These are phyloP conservation scores for Chelidonichthys spinosus DNA, from an alignment of 2,797 vertebrate species.

Conservation along the genomic window DNA sequence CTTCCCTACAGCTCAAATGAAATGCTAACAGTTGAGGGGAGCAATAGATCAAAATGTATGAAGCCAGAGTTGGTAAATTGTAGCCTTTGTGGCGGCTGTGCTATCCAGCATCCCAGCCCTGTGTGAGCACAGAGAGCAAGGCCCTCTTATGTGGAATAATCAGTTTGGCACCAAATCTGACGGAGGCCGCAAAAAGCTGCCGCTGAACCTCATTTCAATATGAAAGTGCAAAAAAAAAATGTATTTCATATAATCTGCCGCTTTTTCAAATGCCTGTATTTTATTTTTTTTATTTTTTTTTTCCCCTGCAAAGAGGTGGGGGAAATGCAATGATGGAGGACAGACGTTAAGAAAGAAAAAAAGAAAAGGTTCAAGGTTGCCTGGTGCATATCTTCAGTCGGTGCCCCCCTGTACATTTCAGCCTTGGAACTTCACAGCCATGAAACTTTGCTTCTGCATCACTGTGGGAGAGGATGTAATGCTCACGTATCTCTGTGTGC, in stretches of 20 bases:
- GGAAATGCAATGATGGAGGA: constrained; percentile 70
- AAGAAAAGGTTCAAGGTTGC: constrained; percentile 76
- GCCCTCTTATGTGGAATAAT: constrained; percentile 84
- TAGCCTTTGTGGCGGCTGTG: constrained; percentile 81
- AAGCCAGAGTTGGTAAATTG: constrained; percentile 84
- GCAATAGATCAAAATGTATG: constrained; percentile 84
- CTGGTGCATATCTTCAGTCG: constrained; percentile 76
- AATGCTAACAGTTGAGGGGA: constrained; percentile 81
- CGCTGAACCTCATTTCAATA: constrained; percentile 84
- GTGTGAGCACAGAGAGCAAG: constrained; percentile 79
- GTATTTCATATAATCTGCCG: constrained; percentile 82
- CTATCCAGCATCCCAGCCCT: constrained; percentile 81
- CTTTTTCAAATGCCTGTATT: constrained; percentile 79
- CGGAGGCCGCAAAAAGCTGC: constrained; percentile 73
- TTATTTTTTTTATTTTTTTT: constrained; percentile 36
- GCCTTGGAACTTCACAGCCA: constrained; percentile 78
- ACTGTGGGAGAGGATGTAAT: constrained; percentile 75
- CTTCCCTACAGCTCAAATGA: constrained; percentile 82
- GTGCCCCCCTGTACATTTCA: constrained; percentile 62
- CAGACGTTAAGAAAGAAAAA: constrained; percentile 58
- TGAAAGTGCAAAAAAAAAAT: constrained; percentile 80
- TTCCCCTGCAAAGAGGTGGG: constrained; percentile 60
- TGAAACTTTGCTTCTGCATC: constrained; percentile 70
- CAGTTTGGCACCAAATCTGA: constrained; percentile 81
- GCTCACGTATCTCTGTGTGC: constrained; percentile 72